Evolutionary conservation across 2,113 vertebrate genomes (phyloP), one percentile per base, ranked within the genome.

Genomic region (Anarhynchus alexandrinus): DNA sequence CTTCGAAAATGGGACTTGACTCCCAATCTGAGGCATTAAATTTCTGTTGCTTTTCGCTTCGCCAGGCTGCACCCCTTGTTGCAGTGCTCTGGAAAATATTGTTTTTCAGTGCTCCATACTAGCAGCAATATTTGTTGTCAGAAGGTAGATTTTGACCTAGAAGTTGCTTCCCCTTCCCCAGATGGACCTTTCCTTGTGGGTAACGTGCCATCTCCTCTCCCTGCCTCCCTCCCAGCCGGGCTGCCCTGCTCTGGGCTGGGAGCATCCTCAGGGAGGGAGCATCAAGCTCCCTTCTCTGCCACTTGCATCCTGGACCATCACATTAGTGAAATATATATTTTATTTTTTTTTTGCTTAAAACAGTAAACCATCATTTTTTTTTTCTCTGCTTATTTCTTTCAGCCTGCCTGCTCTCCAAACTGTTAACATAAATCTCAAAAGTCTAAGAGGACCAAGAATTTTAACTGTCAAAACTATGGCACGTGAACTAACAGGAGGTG

Each of bases 181-280:
- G 27, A 10, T 27, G 20, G 30, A 47, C 10, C 23, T 77, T 84
- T 14, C 16, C 6, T 54, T 3, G 3, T 34, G 22, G 9, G 3
- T 61, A 57, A 72, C 0, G 3, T 4, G 11, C 12, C 15, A 42
- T 9, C 20, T 87, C 34, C 52, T 87, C 49, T 85, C 59, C 20
- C 16, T 83, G 62, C 6, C 29, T 84, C 23, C 34, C 32, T 91
- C 13, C 49, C 0, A 0, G 12, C 42, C 0, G 0, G 20, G 8
- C 23, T 86, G 47, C 45, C 45, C 26, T 32, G 47, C 57, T 71
- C n/a, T 70, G 5, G 0, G 5, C 64, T 54, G 18, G 85, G 7
- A 58, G 5, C 27, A 38, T 67, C 59, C 47, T 86, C 3, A 1
- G 38, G 72, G 29, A 82, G 2, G 25, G 32, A 74, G 4, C 32